These are phyloP conservation scores for Trialeurodes vaporariorum DNA, from an alignment of 1,140 invertebrate genomes.

Conservation along the genomic window DNA sequence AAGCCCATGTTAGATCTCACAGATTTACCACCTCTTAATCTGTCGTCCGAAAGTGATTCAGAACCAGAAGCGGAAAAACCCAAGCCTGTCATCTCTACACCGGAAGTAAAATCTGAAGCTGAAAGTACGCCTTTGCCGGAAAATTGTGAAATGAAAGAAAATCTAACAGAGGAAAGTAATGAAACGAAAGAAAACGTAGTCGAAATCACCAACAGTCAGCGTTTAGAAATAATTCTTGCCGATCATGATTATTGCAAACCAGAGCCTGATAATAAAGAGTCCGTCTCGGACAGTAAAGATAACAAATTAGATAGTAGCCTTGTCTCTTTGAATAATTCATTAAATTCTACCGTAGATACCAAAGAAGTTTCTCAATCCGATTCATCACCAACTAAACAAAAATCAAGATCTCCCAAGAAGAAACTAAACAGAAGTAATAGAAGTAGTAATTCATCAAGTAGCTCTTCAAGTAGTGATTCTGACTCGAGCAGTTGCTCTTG, in stretches of 20 bases:
- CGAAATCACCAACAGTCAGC: background rate
- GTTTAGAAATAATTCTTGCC: conserved; percentile 22
- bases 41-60: conserved; percentile 60
- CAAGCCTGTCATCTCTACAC: background rate
- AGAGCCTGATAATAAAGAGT: conserved; percentile 16
- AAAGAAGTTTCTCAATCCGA: conserved; percentile 6
- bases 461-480: conserved; percentile 51
- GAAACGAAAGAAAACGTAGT: conserved; percentile 9
- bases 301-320: background rate
- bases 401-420: conserved; percentile 29
- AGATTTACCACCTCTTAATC: conserved; percentile 64
- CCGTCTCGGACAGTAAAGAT: conserved; percentile 1
- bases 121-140: conserved; percentile 5
- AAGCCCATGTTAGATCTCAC: conserved; percentile 43
- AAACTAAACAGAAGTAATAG: conserved; percentile 9
- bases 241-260: conserved; percentile 50
- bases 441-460: conserved; percentile 13
- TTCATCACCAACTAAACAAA: conserved; percentile 26
- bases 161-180: conserved; percentile 9
- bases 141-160: conserved; percentile 5
- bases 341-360: background rate
- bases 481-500: conserved; percentile 64
- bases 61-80: conserved; percentile 10
- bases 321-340: background rate
- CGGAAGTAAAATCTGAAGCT: background rate